phyloP scores from a whole-genome alignment of 2,888 invertebrate species.

The Salticus scenicus region DNA sequence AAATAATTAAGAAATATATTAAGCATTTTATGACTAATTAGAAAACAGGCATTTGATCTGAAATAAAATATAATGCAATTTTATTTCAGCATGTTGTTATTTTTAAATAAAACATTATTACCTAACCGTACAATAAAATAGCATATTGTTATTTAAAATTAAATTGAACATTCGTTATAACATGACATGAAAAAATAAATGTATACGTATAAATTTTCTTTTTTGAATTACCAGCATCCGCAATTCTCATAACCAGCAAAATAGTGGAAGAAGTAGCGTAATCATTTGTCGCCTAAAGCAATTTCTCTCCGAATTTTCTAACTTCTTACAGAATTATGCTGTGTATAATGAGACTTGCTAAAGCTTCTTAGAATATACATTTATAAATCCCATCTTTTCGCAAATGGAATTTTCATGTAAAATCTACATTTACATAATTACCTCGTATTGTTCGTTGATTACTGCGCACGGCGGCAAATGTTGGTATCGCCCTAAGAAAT shows the following conservation, averaged over 20 bases:
- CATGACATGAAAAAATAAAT: too few relatives aligned
- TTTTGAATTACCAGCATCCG: not conserved
- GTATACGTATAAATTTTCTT: too few relatives aligned
- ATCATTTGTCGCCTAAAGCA: not conserved
- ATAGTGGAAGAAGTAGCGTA: not conserved
- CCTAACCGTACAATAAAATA: too few relatives aligned
- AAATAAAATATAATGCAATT: too few relatives aligned
- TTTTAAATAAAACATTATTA: too few relatives aligned
- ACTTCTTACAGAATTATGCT: not conserved
- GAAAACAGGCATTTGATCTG: too few relatives aligned
- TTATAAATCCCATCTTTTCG: not conserved
- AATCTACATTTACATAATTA: constrained; percentile 57
- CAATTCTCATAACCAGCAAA: not conserved
- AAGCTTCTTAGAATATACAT: not conserved
- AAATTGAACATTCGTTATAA: too few relatives aligned
- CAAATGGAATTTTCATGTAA: constrained; percentile 63
- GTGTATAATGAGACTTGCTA: not conserved
- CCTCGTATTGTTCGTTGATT: constrained; percentile 6
- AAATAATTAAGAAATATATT: too few relatives aligned
- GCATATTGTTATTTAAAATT: too few relatives aligned
- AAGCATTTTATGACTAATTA: too few relatives aligned
- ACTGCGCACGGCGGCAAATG: not conserved
- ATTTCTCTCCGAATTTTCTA: not conserved
- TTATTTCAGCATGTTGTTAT: too few relatives aligned
- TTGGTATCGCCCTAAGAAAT: not conserved